A percentile compares a stretch with the other conserved stretches of the same genome.
These are phyloP conservation scores for Meles meles DNA, from an alignment of 2,113 vertebrate species.

Conservation along the genomic window DNA sequence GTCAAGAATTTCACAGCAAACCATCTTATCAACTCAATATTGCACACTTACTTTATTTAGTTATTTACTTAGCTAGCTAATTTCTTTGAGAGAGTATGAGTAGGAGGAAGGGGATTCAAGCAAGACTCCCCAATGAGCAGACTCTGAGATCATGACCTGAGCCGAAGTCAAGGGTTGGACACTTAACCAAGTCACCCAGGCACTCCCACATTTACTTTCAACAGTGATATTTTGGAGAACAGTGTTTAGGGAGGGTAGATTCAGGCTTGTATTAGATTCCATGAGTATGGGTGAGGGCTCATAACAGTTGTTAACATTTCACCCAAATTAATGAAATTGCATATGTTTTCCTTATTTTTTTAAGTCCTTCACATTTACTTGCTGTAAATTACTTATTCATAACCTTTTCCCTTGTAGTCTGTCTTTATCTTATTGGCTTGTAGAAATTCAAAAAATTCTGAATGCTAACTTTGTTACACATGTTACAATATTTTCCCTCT, in stretches of 20 bases:
- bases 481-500: neutral
- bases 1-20: neutral
- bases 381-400: neutral
- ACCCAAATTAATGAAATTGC: neutral
- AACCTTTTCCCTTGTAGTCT: neutral
- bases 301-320: neutral
- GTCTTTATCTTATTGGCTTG: neutral
- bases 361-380: neutral
- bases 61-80: neutral
- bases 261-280: neutral
- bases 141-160: neutral
- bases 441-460: neutral
- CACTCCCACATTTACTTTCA: neutral
- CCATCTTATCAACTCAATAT: neutral
- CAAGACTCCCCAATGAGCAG: neutral
- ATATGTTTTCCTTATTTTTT: neutral
- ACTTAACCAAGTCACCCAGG: neutral
- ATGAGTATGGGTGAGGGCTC: neutral
- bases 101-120: neutral
- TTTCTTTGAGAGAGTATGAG: neutral
- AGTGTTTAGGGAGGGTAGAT: neutral
- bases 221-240: neutral
- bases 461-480: neutral
- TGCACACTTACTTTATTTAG: neutral
- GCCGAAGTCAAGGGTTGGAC: neutral